Conservation (phyloP, 2,888 invertebrate species). For the Calameuta idolon region DNA sequence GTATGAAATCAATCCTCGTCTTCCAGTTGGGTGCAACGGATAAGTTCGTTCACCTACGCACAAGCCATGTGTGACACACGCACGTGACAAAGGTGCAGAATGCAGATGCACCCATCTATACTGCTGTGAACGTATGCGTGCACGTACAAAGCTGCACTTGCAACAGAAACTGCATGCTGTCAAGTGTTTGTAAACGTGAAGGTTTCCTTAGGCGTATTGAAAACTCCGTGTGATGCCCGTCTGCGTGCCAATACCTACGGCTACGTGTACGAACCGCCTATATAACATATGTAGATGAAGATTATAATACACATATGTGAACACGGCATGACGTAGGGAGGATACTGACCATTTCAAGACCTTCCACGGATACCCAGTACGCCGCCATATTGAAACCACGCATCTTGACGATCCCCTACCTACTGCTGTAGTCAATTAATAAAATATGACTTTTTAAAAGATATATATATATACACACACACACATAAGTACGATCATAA, state of each 20-base stretch:
- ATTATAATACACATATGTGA: neutral
- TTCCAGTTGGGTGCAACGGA: neutral
- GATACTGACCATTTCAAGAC: slow-evolving; percentile 41
- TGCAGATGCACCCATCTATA: neutral
- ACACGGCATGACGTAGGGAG: slow-evolving; percentile 28
- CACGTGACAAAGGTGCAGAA: neutral
- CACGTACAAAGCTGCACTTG: neutral
- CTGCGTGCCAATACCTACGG: neutral
- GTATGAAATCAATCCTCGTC: neutral
- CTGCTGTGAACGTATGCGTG: neutral
- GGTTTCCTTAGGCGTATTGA: neutral
- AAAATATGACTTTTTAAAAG: too few relatives aligned
- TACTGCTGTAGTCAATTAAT: neutral
- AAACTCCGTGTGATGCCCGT: neutral
- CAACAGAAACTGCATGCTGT: neutral
- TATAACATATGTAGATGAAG: neutral
- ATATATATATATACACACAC: neutral
- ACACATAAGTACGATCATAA: too few relatives aligned
- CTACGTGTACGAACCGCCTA: neutral
- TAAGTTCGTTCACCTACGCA: neutral
- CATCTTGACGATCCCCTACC: neutral
- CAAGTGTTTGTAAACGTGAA: neutral
- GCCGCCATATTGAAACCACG: neutral
- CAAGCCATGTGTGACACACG: neutral
- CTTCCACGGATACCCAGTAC: slow-evolving; percentile 29